These are phyloP conservation scores for Hirudinaria manillensis DNA, from an alignment of 2,888 invertebrate genomes.

Conservation along the genomic window DNA sequence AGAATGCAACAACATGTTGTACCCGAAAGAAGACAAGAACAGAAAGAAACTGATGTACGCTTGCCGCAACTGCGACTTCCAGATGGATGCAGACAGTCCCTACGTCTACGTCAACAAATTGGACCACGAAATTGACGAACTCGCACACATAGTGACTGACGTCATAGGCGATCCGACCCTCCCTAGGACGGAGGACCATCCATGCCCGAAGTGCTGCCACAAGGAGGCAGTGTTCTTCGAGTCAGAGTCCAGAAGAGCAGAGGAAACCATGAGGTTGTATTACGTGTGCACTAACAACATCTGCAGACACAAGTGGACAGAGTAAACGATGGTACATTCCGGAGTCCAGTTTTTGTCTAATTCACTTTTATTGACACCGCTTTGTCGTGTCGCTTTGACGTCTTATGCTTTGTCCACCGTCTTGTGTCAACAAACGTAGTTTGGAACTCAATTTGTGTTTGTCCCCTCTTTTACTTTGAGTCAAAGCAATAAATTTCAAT, in stretches of 20 bases:
- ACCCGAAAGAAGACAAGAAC: constrained; percentile 97
- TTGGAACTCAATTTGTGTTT: too few relatives aligned
- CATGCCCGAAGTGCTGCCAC: constrained; percentile 90
- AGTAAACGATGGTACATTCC: constrained; percentile 62
- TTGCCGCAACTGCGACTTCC: constrained; percentile 94
- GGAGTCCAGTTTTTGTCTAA: too few relatives aligned
- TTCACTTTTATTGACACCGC: too few relatives aligned
- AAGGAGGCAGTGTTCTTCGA: constrained; percentile 97
- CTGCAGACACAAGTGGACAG: constrained; percentile 93
- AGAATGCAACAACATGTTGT: constrained; percentile 99
- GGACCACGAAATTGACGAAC: constrained; percentile 98
- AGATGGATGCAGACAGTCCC: constrained; percentile 90
- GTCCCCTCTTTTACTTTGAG: too few relatives aligned
- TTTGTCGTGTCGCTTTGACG: too few relatives aligned
- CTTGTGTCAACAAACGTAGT: too few relatives aligned
- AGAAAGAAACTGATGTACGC: constrained; percentile 87
- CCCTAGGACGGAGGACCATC: constrained; percentile 94
- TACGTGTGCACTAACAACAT: constrained; percentile 88
- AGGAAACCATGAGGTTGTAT: constrained; percentile 95
- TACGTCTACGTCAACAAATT: constrained; percentile 99
- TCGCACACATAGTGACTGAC: constrained; percentile 95
- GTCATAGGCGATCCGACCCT: constrained; percentile 96
- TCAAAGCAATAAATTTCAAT: too few relatives aligned
- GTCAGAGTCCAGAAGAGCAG: constrained; percentile 90
- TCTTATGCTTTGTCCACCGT: too few relatives aligned